These are phyloP conservation scores for Sebastes steindachneri DNA, from an alignment of 2,797 vertebrate genomes.

Conservation along the genomic window DNA sequence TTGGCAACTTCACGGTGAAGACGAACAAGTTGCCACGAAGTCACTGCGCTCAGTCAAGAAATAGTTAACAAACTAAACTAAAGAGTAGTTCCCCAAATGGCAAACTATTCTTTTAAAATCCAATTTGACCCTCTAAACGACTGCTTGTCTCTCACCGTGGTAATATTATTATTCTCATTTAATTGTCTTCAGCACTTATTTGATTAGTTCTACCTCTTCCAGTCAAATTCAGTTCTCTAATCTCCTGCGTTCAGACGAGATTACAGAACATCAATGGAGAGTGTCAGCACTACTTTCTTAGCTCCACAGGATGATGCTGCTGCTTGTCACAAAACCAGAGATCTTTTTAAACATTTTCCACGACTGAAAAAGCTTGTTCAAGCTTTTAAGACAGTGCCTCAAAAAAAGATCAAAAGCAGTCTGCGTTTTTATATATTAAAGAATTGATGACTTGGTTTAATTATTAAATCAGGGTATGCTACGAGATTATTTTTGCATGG, in stretches of 20 bases:
- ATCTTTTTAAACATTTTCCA: background rate
- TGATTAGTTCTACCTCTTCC: background rate
- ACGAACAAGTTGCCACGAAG: background rate
- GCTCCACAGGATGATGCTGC: background rate
- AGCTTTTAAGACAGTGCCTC: background rate
- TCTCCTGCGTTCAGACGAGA: background rate
- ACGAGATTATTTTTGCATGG: background rate
- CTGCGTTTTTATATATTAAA: background rate
- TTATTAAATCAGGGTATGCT: background rate
- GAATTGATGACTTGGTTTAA: background rate
- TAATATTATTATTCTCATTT: background rate
- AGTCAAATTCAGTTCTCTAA: background rate
- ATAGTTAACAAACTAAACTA: background rate
- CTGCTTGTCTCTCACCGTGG: background rate
- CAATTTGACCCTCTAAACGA: background rate
- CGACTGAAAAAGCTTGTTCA: background rate
- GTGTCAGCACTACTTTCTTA: background rate
- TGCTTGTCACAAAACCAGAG: conserved; percentile 8
- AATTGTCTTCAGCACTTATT: conserved; percentile 1
- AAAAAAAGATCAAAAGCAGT: background rate
- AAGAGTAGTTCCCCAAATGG: background rate
- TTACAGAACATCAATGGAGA: conserved; percentile 3
- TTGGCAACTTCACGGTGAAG: background rate
- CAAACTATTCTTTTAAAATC: background rate
- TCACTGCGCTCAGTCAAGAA: background rate